Percentiles rank a stretch among this genome's conserved stretches.
Evolutionary conservation across 37 sponge, comb jelly and placozoan species (phyloP).

Genomic region (Diacarnus erythraeanus): DNA sequence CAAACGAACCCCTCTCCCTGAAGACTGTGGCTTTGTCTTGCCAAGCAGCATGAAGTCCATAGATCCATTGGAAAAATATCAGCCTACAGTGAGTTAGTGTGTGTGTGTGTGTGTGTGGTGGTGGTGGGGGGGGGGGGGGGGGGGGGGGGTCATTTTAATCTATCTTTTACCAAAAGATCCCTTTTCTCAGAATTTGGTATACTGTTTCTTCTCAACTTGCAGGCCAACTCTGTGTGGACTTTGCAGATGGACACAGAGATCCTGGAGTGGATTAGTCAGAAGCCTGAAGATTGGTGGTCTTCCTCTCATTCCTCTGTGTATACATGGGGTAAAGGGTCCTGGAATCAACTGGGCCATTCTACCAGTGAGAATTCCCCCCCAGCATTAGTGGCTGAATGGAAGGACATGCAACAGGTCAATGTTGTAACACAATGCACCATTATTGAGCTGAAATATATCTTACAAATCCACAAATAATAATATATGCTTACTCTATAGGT

Average conservation of each 20-base stretch:
- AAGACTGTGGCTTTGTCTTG: neutral
- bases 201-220: neutral
- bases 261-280: slow-evolving; percentile 67
- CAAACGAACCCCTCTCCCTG: slow-evolving; percentile 29
- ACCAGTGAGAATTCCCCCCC: slow-evolving; percentile 34
- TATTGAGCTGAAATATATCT: neutral
- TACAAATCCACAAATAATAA: neutral
- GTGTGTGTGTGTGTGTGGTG: neutral
- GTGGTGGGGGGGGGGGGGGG: too few relatives aligned
- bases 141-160: too few relatives aligned
- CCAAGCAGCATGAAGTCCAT: neutral
- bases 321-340: slow-evolving; percentile 79
- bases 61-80: slow-evolving; percentile 17
- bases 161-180: too few relatives aligned
- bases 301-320: slow-evolving; percentile 32
- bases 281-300: slow-evolving; percentile 72
- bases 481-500: slow-evolving; percentile 20
- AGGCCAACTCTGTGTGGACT: slow-evolving; percentile 79
- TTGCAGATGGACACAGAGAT: slow-evolving; percentile 76
- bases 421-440: neutral
- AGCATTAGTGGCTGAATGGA: slow-evolving; percentile 26
- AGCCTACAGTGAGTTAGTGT: slow-evolving; percentile 32
- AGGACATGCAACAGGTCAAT: slow-evolving; percentile 45
- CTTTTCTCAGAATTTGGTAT: neutral
- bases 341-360: slow-evolving; percentile 67